Percentiles rank a stretch among this genome's conserved stretches.
These are phyloP conservation scores for Aurelia aurita complex sp. Pacific DNA, from an alignment of 30 jellyfish, hydroid and myxozoan genomes.

Conservation along the genomic window DNA sequence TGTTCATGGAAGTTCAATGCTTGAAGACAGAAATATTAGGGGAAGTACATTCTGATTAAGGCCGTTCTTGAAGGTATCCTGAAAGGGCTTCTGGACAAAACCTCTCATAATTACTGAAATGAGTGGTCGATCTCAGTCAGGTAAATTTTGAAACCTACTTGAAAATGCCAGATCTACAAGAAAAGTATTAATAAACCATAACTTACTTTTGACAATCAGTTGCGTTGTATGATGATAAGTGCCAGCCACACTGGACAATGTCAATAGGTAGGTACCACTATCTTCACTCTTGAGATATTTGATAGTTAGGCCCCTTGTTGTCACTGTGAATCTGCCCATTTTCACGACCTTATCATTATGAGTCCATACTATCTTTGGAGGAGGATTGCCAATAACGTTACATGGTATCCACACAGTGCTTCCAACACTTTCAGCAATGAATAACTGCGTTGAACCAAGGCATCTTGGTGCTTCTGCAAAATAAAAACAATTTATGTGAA, in stretches of 20 bases:
- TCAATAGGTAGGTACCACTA: conserved; percentile 88
- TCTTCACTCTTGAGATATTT: conserved; percentile 54
- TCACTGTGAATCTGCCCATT: conserved; percentile 59
- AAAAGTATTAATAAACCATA: neutral
- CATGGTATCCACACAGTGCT: conserved; percentile 85
- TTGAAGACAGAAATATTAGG: too few relatives aligned
- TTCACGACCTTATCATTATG: conserved; percentile 53
- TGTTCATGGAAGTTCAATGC: too few relatives aligned
- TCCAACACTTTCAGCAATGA: conserved; percentile 75
- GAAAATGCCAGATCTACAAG: too few relatives aligned
- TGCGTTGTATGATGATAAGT: conserved; percentile 50
- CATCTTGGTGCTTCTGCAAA: conserved; percentile 66
- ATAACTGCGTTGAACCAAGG: conserved; percentile 51
- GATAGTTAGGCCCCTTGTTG: conserved; percentile 76
- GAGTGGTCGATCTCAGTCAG: too few relatives aligned
- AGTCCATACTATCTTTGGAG: conserved; percentile 84
- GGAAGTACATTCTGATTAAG: too few relatives aligned
- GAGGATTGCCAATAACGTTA: conserved; percentile 81
- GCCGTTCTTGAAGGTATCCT: too few relatives aligned
- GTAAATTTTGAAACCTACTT: too few relatives aligned
- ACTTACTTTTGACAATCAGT: conserved; percentile 78
- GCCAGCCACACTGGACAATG: conserved; percentile 77
- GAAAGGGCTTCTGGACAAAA: too few relatives aligned
- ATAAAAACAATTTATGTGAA: neutral
- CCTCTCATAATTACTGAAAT: too few relatives aligned